phyloP scores from a whole-genome alignment of 2,113 vertebrate genomes.

The Aleadryas rufinucha region DNA sequence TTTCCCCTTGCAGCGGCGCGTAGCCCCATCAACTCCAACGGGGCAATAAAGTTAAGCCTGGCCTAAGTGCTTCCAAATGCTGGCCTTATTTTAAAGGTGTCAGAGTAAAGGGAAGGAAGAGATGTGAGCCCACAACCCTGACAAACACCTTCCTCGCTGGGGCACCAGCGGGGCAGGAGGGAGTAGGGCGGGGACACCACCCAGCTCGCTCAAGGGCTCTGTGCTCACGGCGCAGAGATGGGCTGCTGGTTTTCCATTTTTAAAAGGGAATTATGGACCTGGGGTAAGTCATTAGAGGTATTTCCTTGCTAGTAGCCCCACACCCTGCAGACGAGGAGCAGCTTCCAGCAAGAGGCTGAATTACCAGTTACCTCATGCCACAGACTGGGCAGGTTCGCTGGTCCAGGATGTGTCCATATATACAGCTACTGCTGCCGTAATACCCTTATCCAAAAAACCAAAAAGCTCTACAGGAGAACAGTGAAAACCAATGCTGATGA shows the following conservation, averaged over 20 bases:
- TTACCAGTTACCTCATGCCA: background rate
- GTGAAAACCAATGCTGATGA: background rate
- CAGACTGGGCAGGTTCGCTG: rapidly evolving
- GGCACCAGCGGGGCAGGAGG: background rate
- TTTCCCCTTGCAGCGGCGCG: rapidly evolving
- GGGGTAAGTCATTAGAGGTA: background rate
- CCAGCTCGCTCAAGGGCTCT: background rate
- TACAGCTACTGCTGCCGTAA: background rate
- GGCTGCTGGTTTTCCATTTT: background rate
- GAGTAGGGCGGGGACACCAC: background rate
- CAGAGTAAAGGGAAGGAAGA: background rate
- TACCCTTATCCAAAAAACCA: background rate
- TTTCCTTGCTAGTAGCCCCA: background rate
- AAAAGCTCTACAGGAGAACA: background rate
- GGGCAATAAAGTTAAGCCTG: background rate
- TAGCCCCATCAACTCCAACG: background rate
- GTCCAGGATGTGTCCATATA: background rate
- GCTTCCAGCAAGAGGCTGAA: background rate
- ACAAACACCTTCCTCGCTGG: rapidly evolving
- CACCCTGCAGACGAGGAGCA: background rate
- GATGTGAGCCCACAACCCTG: background rate
- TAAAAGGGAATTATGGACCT: background rate
- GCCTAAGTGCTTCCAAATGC: background rate
- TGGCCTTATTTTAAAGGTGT: background rate
- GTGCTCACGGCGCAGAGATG: rapidly evolving